Conservation (phyloP, 2,888 invertebrate genomes). For the Ochropleura plecta region DNA sequence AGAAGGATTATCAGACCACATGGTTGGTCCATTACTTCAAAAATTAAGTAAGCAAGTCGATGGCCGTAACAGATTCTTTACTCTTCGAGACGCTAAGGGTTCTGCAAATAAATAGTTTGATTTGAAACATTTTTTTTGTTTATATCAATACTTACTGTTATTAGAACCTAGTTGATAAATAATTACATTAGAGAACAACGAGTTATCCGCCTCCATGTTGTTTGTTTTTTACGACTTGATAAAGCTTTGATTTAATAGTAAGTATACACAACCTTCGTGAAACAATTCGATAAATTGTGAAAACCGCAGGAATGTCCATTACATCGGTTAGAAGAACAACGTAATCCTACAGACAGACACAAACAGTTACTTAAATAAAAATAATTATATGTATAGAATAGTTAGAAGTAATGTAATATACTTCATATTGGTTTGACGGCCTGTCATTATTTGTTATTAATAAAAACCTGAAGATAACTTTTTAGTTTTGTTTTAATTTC, state of each 20-base stretch:
- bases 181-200: not conserved
- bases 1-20: constrained; percentile 11
- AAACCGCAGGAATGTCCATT: not conserved
- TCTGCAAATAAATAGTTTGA: not conserved
- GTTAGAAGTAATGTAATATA: not conserved
- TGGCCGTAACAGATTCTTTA: not conserved
- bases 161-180: constrained; percentile 4
- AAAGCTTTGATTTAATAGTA: not conserved
- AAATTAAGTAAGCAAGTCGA: not conserved
- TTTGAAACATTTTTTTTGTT: not conserved
- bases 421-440: not conserved
- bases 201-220: too few relatives aligned
- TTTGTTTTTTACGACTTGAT: not conserved
- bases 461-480: constrained; percentile 4
- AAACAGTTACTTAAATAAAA: not conserved
- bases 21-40: constrained; percentile 12
- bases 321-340: not conserved
- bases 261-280: not conserved
- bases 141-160: not conserved
- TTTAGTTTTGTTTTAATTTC: not conserved
- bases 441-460: not conserved
- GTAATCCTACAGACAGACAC: not conserved
- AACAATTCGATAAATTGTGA: not conserved
- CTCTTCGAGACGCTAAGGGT: not conserved
- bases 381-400: not conserved